Conservation (phyloP, 1,140 invertebrate species). For the Sminthurides bifidus region DNA sequence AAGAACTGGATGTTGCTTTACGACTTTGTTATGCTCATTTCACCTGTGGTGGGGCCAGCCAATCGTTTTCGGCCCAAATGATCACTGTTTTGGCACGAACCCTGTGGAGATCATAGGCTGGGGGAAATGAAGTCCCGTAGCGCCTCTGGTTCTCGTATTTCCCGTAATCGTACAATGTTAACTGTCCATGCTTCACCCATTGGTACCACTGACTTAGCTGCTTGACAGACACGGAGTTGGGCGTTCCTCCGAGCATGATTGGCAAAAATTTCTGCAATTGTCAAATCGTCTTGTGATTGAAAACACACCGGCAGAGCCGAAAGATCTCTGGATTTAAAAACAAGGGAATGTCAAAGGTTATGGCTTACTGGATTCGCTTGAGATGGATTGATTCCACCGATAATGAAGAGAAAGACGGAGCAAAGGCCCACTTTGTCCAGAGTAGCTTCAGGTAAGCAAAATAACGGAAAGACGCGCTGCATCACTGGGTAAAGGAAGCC, state of each 20-base stretch:
- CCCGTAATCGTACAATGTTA: constrained; percentile 39
- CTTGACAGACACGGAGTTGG: constrained; percentile 17
- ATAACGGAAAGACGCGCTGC: constrained; percentile 4
- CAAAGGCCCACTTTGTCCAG: constrained; percentile 9
- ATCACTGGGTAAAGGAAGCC: constrained; percentile 16
- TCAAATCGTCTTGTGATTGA: background rate
- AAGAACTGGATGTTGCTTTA: background rate
- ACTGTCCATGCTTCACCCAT: constrained; percentile 26
- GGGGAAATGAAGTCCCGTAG: constrained; percentile 43
- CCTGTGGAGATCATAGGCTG: constrained; percentile 46
- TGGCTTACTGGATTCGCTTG: constrained; percentile 19
- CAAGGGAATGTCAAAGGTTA: background rate
- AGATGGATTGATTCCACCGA: constrained; percentile 11
- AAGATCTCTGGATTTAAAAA: background rate
- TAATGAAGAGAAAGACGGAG: constrained; percentile 12
- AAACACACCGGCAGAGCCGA: background rate
- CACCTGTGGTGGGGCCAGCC: constrained; percentile 17
- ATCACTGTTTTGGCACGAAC: constrained; percentile 38
- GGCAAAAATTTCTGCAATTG: constrained; percentile 6
- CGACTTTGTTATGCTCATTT: background rate
- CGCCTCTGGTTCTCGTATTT: constrained; percentile 34
- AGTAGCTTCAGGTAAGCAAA: constrained; percentile 19
- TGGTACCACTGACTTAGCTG: constrained; percentile 25
- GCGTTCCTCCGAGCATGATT: constrained; percentile 20
- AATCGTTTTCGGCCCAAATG: constrained; percentile 17